Base-by-base conservation (phyloP, 2,888 invertebrate genomes). In the Dryobota labecula region DNA sequence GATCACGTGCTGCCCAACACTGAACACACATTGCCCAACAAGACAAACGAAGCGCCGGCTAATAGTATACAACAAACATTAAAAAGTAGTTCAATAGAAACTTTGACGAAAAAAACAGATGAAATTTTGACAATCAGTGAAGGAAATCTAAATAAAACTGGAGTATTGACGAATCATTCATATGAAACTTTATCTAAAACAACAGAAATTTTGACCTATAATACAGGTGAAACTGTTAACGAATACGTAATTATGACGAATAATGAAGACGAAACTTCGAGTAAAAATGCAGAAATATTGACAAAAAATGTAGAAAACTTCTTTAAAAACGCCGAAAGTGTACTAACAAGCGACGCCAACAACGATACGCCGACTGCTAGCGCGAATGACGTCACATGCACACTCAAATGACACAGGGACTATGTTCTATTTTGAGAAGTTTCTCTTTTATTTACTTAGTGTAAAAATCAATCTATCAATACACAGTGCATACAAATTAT, bases 401-500 rank as follows among this genome's bases (percentile, higher is more conserved):
- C 62, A 51, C 51, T 36, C 24, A 53, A 73, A 62, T 76, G 73
- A 83, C 73, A 58, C 70, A 61, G 9, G 70, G 58, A 78, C 56
- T 66, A 62, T 57, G 58, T 73, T 74, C 67, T 72, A 61, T 76
- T 74, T 73, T 73, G 70, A 73, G 49, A 73, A 70, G 49, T 53
- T 76, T 58, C 63, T n/a, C 53, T 71, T 70, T 71, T 77, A 77
- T 73, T 78, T 76, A 70, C 69, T 80, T 82, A 71, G 80, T 81
- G 73, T 82, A 76, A 83, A 78, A 80, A 83, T 85, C 78, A 33
- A 86, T 82, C 67, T 80, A 83, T 84, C 76, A 78, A 80, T 87
- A 84, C 81, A 78, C 83, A 86, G 79, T 82, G 76, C 86, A 85
- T 85, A 84, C 86, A 87, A 84, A 84, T 77, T 86, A 83, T 87